phyloP scores from a whole-genome alignment of 2,888 invertebrate genomes.

The Lysandra coridon region DNA sequence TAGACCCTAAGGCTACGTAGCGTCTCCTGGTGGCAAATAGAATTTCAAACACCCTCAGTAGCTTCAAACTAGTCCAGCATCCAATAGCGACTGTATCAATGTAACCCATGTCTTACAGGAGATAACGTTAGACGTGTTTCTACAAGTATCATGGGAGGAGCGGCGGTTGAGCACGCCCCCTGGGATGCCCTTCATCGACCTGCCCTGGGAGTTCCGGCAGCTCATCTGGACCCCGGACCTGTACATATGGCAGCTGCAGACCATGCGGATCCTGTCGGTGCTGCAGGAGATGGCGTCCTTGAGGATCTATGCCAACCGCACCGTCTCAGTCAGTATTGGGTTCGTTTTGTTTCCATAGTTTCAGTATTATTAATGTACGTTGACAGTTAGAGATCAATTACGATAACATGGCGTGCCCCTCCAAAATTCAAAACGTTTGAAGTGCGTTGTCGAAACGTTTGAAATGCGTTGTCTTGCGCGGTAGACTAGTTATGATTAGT shows the following conservation, averaged over 20 bases:
- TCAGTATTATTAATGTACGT: neutral
- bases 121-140: conserved; percentile 83
- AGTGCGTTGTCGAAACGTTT: too few species aligned
- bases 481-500: too few species aligned
- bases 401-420: too few species aligned
- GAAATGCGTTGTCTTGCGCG: too few species aligned
- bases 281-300: conserved; percentile 83
- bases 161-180: conserved; percentile 69
- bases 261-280: conserved; percentile 81
- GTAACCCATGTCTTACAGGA: conserved; percentile 54
- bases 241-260: conserved; percentile 83
- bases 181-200: conserved; percentile 76
- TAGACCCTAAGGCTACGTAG: too few species aligned
- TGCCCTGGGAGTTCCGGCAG: conserved; percentile 82
- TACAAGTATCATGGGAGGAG: conserved; percentile 84
- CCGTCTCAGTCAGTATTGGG: conserved; percentile 84
- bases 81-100: neutral
- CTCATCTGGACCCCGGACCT: conserved; percentile 83
- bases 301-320: conserved; percentile 81
- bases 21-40: too few species aligned
- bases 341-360: conserved; percentile 54
- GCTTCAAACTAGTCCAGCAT: too few species aligned
- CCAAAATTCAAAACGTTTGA: too few species aligned
- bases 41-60: too few species aligned
- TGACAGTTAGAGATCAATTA: too few species aligned